Base-by-base conservation (phyloP, 2,113 vertebrate species). In the Apodemus sylvaticus region DNA sequence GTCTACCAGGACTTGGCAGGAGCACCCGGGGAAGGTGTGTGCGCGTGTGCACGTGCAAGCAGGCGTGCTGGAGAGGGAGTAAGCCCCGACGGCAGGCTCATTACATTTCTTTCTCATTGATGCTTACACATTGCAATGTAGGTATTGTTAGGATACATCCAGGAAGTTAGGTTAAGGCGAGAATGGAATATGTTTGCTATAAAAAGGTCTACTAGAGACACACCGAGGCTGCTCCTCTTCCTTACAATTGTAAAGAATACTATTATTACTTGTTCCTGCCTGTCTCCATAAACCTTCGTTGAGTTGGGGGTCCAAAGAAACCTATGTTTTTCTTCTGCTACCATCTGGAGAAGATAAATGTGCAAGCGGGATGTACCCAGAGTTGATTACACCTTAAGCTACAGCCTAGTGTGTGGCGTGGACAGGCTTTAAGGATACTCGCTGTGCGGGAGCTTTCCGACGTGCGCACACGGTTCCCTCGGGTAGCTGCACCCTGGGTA, bases 1-100 rank as follows among this genome's bases (percentile, higher is more conserved):
- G 90, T 96, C 95, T 95, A 94, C 79, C 68, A 79, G 81, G 55
- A 31, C 26, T 73, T 53, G 60, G 88, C 90, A 77, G 85, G 62
- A 34, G 45, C 0, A 3, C 4, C 20, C 14, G 39, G 10, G 64
- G 7, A n/a, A 4, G 10, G 3, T 51, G 45, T 48, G 36, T 42
- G 36, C 1, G 0, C 51, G 20, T 19, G 1, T 17, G 31, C 11
- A 7, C 7, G 36, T 55, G 53, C 77, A 6, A 12, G 36, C 68
- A 19, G 3, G 48, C 55, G 68, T 55, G 48, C 78, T 29, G 13
- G 0, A 9, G 14, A 34, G 22, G 4, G 39, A n/a, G 70, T 11
- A 7, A 39, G 53, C 22, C 51, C 19, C 0, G 39, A 48, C 1
- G 42, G 19, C 45, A 19, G 55, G 31, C 60, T 26, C 8, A 0